Evolutionary conservation across 35 echinoderm and acorn worm genomes (phyloP), one percentile per base, ranked within the genome.

Genomic region (Apostichopus japonicus): DNA sequence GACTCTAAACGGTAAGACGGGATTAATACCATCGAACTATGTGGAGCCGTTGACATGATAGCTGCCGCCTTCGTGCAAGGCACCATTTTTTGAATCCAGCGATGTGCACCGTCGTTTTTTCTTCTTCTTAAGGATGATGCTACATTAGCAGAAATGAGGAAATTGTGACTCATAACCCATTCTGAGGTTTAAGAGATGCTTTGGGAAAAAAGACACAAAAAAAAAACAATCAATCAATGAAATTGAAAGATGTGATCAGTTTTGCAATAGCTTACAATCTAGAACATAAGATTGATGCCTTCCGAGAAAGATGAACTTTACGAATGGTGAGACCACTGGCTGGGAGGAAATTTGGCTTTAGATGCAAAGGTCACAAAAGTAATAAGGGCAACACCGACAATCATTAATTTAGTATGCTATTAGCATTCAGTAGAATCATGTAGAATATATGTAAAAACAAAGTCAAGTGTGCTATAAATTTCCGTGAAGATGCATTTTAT

Each of bases 21-120:
- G 97, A 52, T 89, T 98, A 54, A 88, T 98, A 94, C 97, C 97
- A 54, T 95, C 96, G 77, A 98, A 98, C 91, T 98, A 98, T 57
- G 95, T 98, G 52, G 93, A 98, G 91, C 81, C 93, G n/a, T 78
- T 96, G 24, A 90, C 94, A 76, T 93, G 95, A 91, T 79, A 72
- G 51, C 53, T 56, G 90, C 52, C 53, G 90, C n/a, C 14, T 52
- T 23, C 24, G 22, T 75, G 71, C 15, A 23, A n/a, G 71, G 71
- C 6, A 9, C 23, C 79, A 33, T 19, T 82, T 80, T 8, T 75
- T 23, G 16, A 15, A 19, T 23, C n/a, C 71, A 75, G 71, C 17
- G 71, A 75, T 23, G 71, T n/a, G 22, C n/a, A n/a, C 63, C 71
- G 71, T n/a, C 17, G n/a, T 75, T 23, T 75, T 19, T 67, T 11